Conservation (phyloP, 2,113 vertebrate genomes). For the Sisor rabdophorus region DNA sequence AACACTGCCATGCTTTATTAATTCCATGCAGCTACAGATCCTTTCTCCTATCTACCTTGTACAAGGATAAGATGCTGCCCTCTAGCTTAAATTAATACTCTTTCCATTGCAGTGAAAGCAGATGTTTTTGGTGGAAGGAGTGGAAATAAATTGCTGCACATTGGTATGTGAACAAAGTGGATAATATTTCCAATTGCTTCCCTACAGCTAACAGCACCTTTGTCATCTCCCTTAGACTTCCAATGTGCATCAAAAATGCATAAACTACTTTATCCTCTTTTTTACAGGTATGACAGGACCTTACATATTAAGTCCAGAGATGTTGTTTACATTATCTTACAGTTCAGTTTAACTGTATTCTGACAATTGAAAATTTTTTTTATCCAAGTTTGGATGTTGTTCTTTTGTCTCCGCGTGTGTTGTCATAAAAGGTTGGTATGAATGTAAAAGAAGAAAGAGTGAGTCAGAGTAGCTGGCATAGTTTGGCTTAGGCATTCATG, state of each 20-base stretch:
- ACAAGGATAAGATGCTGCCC: conserved; percentile 38
- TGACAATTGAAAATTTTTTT: not conserved
- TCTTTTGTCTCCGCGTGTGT: conserved; percentile 4
- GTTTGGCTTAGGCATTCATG: conserved; percentile 23
- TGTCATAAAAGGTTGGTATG: conserved; percentile 24
- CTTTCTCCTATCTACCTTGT: conserved; percentile 4
- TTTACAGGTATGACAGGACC: not conserved
- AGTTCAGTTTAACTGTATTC: not conserved
- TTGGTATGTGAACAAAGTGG: not conserved
- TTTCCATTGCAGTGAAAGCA: conserved; percentile 23
- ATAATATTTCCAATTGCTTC: conserved; percentile 20
- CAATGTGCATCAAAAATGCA: not conserved
- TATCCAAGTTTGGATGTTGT: not conserved
- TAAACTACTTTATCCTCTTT: not conserved
- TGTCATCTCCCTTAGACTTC: conserved; percentile 11
- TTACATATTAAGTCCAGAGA: not conserved
- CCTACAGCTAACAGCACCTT: conserved; percentile 20
- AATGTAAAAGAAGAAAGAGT: conserved; percentile 25
- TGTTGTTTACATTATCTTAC: not conserved
- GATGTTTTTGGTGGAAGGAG: conserved; percentile 24
- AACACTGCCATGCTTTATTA: conserved; percentile 41
- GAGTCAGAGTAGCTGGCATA: conserved; percentile 45
- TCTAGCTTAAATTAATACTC: conserved; percentile 26
- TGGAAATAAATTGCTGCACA: conserved; percentile 26
- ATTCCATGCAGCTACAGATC: conserved; percentile 32